Percentiles rank a stretch among this genome's conserved stretches.
These are phyloP conservation scores for Stenurella melanura DNA, from an alignment of 2,888 invertebrate species.

Conservation along the genomic window DNA sequence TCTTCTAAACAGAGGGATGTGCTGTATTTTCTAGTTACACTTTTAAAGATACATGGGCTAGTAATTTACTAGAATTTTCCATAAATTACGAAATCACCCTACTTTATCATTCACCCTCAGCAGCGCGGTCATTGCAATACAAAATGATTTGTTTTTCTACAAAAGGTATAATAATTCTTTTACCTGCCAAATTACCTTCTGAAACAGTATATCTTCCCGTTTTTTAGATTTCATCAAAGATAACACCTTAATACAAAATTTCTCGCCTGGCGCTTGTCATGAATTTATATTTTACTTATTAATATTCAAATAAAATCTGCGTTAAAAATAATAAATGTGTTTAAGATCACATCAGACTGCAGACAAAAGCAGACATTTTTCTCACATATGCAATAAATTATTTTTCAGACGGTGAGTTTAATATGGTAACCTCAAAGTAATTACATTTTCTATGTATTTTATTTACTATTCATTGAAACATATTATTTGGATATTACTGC, in stretches of 20 bases:
- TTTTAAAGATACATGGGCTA: slow-evolving; percentile 29
- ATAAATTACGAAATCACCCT: slow-evolving; percentile 55
- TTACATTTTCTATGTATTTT: too few relatives aligned
- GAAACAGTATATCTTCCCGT: slow-evolving; percentile 47
- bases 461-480: too few relatives aligned
- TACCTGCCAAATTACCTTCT: slow-evolving; percentile 55
- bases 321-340: too few relatives aligned
- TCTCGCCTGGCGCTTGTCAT: slow-evolving; percentile 43
- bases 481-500: too few relatives aligned
- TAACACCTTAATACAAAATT: slow-evolving; percentile 42
- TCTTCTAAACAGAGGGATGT: slow-evolving; percentile 43
- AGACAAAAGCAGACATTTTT: too few relatives aligned
- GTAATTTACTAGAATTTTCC: slow-evolving; percentile 38
- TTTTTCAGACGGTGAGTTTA: too few relatives aligned
- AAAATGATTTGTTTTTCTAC: slow-evolving; percentile 57
- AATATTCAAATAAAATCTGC: too few relatives aligned
- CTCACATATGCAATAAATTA: too few relatives aligned
- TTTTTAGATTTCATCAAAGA: slow-evolving; percentile 49
- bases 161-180: slow-evolving; percentile 53
- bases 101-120: slow-evolving; percentile 51
- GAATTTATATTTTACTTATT: too few relatives aligned
- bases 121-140: slow-evolving; percentile 35
- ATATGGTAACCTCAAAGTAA: too few relatives aligned
- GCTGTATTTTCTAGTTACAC: slow-evolving; percentile 39
- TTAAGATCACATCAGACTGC: too few relatives aligned